These are phyloP conservation scores for Gymnogyps californianus DNA, from an alignment of 2,113 vertebrate genomes.

Conservation along the genomic window DNA sequence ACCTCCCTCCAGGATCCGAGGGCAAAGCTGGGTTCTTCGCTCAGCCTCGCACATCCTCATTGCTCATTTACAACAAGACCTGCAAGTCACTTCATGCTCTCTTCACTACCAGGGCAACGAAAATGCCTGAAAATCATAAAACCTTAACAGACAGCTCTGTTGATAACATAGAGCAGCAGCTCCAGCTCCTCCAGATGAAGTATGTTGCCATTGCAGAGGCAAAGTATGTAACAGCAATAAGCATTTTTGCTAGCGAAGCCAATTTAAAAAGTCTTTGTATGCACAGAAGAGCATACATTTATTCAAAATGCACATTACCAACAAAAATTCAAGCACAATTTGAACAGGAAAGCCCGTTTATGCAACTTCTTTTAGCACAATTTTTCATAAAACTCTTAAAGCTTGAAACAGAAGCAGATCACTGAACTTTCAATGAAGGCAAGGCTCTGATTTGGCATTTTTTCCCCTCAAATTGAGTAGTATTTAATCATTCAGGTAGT, in stretches of 20 bases:
- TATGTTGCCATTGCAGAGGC: background rate
- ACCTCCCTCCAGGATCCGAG: background rate
- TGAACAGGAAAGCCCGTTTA: background rate
- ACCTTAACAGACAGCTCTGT: background rate
- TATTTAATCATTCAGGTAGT: background rate
- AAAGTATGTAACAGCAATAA: background rate
- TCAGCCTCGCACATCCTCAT: background rate
- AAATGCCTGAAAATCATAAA: background rate
- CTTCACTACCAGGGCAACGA: background rate
- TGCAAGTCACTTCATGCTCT: background rate
- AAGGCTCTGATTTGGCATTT: background rate
- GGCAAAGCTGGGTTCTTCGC: fast-evolving
- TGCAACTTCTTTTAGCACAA: background rate
- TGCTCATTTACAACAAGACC: background rate
- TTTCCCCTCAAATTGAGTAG: too few species aligned
- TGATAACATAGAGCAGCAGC: background rate
- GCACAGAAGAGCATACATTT: background rate
- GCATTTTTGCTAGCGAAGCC: background rate
- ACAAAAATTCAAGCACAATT: background rate
- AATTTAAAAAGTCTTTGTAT: background rate
- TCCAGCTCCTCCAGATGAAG: background rate
- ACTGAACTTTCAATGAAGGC: background rate
- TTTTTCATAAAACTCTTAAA: background rate
- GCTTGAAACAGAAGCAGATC: background rate
- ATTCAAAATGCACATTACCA: background rate